Percentiles rank a stretch among this genome's conserved stretches.
These are phyloP conservation scores for Leucozona laternaria DNA, from an alignment of 2,888 invertebrate species.

Conservation along the genomic window DNA sequence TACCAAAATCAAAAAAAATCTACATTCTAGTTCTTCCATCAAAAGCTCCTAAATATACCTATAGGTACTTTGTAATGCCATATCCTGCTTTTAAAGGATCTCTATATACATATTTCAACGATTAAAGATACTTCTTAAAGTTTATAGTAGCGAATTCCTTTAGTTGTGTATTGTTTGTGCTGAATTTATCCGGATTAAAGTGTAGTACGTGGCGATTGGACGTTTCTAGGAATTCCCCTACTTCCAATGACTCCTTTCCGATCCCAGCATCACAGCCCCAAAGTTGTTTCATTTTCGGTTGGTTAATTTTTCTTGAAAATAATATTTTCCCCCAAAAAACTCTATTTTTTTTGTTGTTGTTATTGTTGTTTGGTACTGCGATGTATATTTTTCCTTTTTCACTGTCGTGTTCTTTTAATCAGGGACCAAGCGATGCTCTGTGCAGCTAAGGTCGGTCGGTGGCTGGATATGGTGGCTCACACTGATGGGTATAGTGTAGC, in stretches of 20 bases:
- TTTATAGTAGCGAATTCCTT: background rate
- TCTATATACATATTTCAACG: conserved; percentile 17
- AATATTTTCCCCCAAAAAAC: conserved; percentile 48
- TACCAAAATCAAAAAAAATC: background rate
- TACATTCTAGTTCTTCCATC: background rate
- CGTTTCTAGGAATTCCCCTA: conserved; percentile 19
- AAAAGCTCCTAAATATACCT: too few relatives aligned
- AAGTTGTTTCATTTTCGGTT: conserved; percentile 68
- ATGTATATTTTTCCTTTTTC: conserved; percentile 37
- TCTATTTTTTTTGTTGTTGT: conserved; percentile 33
- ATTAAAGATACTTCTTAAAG: conserved; percentile 29
- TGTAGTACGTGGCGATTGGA: conserved; percentile 63
- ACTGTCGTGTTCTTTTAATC: conserved; percentile 73
- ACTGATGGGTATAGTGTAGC: conserved; percentile 14
- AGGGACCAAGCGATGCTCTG: conserved; percentile 50
- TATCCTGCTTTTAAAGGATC: conserved; percentile 19
- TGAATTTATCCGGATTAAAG: conserved; percentile 58
- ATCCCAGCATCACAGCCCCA: background rate
- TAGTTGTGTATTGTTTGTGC: conserved; percentile 27
- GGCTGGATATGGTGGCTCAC: background rate
- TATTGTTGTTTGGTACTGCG: conserved; percentile 22
- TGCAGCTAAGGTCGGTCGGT: conserved; percentile 24
- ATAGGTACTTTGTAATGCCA: conserved; percentile 32
- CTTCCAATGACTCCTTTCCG: background rate
- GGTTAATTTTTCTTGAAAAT: conserved; percentile 73